Conservation (phyloP, 1,140 invertebrate genomes). For the Teleogryllus occipitalis region DNA sequence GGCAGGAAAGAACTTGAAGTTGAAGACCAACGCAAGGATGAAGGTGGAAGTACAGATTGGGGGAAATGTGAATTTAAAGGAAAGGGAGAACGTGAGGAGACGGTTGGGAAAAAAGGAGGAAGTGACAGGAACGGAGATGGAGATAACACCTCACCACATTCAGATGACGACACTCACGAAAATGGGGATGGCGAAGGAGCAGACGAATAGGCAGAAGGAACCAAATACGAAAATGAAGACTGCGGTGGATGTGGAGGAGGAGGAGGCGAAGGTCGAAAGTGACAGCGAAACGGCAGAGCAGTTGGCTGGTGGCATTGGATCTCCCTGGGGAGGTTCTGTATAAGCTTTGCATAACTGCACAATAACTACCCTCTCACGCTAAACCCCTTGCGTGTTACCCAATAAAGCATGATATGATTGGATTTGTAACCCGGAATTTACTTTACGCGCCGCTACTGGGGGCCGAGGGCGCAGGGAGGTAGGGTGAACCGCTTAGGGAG, state of each 20-base stretch:
- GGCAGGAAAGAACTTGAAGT: too few relatives aligned
- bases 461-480: too few relatives aligned
- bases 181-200: too few relatives aligned
- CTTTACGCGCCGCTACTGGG: not conserved
- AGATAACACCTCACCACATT: too few relatives aligned
- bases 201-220: not conserved
- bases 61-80: too few relatives aligned
- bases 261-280: not conserved
- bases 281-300: not conserved
- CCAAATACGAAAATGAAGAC: not conserved
- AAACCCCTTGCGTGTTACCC: not conserved
- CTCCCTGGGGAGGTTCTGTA: not conserved
- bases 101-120: too few relatives aligned
- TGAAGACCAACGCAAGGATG: too few relatives aligned
- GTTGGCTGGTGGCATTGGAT: not conserved
- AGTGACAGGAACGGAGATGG: too few relatives aligned
- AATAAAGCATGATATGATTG: not conserved
- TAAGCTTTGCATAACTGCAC: slow-evolving; percentile 1
- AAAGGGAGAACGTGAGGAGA: too few relatives aligned
- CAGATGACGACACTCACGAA: too few relatives aligned
- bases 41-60: too few relatives aligned
- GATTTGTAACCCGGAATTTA: not conserved
- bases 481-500: too few relatives aligned
- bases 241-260: not conserved
- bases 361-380: not conserved